These are phyloP conservation scores for Astreopora myriophthalma DNA, from an alignment of 64 coral and sea anemone species.

Conservation along the genomic window DNA sequence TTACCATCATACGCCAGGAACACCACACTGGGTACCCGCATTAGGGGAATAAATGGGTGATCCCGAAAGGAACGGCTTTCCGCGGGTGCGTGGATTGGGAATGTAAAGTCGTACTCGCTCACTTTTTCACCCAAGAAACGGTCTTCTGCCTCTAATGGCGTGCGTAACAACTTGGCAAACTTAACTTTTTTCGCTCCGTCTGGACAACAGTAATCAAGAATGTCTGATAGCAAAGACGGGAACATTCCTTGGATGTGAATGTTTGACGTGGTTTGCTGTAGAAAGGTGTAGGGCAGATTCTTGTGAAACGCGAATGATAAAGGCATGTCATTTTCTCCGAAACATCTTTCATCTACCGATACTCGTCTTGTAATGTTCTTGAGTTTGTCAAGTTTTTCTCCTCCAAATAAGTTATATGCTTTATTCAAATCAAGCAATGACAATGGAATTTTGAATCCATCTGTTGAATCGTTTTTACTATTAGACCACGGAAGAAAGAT, in stretches of 20 bases:
- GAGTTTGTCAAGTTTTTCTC: neutral
- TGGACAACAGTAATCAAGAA: conserved; percentile 43
- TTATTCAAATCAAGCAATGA: neutral
- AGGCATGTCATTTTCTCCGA: neutral
- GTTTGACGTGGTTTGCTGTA: neutral
- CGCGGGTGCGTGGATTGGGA: conserved; percentile 51
- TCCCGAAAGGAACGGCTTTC: conserved; percentile 46
- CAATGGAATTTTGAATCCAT: neutral
- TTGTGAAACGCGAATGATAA: conserved; percentile 66
- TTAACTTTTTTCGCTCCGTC: conserved; percentile 32
- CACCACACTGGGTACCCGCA: conserved; percentile 85
- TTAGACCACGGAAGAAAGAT: neutral
- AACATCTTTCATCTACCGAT: conserved; percentile 63
- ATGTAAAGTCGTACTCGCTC: conserved; percentile 58
- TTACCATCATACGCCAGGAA: conserved; percentile 73
- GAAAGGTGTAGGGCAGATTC: conserved; percentile 30
- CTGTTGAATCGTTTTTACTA: neutral
- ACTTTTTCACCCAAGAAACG: conserved; percentile 16
- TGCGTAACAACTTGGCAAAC: conserved; percentile 31
- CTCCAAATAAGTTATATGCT: neutral
- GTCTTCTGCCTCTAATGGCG: neutral
- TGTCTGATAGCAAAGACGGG: conserved; percentile 43
- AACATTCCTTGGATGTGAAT: conserved; percentile 64
- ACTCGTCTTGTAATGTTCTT: conserved; percentile 51
- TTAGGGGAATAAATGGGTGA: conserved; percentile 77